Percentiles rank a stretch among this genome's conserved stretches.
phyloP scores from a whole-genome alignment of 2,113 vertebrate genomes.

The Paramisgurnus dabryanus region DNA sequence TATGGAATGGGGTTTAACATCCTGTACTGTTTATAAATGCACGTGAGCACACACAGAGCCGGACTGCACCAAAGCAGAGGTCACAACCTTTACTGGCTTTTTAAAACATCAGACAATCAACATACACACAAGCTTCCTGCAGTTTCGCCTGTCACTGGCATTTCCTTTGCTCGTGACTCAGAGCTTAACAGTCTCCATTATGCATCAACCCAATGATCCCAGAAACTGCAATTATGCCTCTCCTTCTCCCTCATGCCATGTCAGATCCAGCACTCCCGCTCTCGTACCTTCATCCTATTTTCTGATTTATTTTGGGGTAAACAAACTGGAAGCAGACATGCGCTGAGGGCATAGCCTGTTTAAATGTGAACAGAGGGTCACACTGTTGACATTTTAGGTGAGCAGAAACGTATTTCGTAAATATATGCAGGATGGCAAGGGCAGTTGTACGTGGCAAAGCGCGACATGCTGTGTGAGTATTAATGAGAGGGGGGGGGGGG shows the following conservation, averaged over 20 bases:
- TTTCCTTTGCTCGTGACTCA: constrained; percentile 27
- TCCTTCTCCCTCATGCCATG: neutral
- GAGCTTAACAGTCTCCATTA: neutral
- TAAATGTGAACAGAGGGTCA: neutral
- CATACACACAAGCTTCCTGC: constrained; percentile 22
- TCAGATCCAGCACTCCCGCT: neutral
- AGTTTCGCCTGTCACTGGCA: constrained; percentile 36
- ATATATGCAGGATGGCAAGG: neutral
- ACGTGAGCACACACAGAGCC: neutral
- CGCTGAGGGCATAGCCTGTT: neutral
- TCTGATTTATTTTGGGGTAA: constrained; percentile 26
- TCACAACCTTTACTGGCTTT: constrained; percentile 12
- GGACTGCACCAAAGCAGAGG: constrained; percentile 6
- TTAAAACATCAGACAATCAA: constrained; percentile 22
- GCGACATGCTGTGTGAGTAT: constrained; percentile 26
- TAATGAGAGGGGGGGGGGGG: constrained; percentile 35
- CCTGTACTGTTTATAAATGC: neutral
- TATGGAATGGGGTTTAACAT: neutral
- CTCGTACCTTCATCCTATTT: neutral
- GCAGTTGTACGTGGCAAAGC: constrained; percentile 20
- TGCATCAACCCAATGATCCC: constrained; percentile 19
- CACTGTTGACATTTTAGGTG: neutral
- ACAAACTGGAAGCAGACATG: neutral
- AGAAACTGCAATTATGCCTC: constrained; percentile 26
- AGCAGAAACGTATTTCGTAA: neutral